These are phyloP conservation scores for Nephila pilipes DNA, from an alignment of 1,140 invertebrate species.

Conservation along the genomic window DNA sequence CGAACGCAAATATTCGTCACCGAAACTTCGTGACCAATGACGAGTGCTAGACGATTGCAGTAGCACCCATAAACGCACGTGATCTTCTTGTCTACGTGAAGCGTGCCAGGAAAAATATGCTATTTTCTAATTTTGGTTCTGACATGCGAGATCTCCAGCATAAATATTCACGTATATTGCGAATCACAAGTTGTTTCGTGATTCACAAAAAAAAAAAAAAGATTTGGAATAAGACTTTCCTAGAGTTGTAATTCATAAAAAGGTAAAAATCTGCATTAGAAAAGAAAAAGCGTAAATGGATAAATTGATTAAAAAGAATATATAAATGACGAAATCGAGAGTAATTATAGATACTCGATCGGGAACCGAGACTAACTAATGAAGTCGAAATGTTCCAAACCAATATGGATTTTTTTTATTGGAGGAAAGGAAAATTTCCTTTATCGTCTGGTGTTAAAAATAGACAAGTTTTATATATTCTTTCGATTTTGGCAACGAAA, in stretches of 20 bases:
- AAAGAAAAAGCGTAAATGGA: neutral
- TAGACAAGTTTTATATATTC: neutral
- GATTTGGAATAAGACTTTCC: neutral
- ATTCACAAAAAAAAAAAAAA: neutral
- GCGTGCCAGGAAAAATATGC: slow-evolving; percentile 55
- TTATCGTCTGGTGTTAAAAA: neutral
- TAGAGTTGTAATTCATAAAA: neutral
- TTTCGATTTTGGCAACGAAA: neutral
- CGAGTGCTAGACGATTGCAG: slow-evolving; percentile 16
- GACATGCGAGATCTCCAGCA: slow-evolving; percentile 47
- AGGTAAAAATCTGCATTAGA: neutral
- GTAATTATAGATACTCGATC: too few relatives aligned
- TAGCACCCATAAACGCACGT: slow-evolving; percentile 40
- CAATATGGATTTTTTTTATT: neutral
- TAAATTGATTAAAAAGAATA: neutral
- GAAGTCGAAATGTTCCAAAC: neutral
- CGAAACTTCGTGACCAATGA: slow-evolving; percentile 48
- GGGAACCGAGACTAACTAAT: neutral
- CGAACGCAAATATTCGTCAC: slow-evolving; percentile 40
- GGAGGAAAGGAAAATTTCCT: neutral
- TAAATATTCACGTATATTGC: slow-evolving; percentile 3
- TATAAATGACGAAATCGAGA: too few relatives aligned
- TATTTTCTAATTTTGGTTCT: slow-evolving; percentile 28
- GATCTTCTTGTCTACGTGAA: slow-evolving; percentile 14
- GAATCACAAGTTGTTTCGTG: slow-evolving; percentile 6